Conservation (phyloP, 2,797 vertebrate species). For the Lagorchestes hirsutus region DNA sequence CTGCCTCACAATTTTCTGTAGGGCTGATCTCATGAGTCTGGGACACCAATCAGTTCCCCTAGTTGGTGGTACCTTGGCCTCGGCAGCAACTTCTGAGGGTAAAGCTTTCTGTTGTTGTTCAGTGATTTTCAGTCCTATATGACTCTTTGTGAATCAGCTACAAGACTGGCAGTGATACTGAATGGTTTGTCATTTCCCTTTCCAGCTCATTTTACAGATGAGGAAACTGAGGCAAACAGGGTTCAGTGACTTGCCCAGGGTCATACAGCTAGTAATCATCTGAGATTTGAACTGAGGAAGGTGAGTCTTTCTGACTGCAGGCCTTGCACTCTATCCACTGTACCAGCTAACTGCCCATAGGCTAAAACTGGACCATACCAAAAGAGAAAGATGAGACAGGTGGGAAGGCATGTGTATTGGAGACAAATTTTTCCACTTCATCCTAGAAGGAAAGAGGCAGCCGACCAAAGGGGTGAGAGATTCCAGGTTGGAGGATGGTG, state of each 20-base stretch:
- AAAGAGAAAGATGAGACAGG: background rate
- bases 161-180: background rate
- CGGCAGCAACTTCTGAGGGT: background rate
- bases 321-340: background rate
- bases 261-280: conserved; percentile 17
- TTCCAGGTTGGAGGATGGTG: background rate
- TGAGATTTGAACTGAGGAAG: background rate
- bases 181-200: no score
- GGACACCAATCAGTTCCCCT: background rate
- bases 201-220: background rate
- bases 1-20: background rate
- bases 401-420: no score
- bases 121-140: background rate
- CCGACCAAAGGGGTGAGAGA: background rate
- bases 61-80: background rate
- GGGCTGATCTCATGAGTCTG: background rate
- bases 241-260: conserved; percentile 4
- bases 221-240: background rate
- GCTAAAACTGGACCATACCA: background rate
- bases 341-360: background rate
- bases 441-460: background rate
- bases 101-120: background rate
- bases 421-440: background rate
- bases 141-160: background rate
- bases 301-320: background rate